phyloP scores from a whole-genome alignment of 2,888 invertebrate species.

The Nemotelus nigrinus region DNA sequence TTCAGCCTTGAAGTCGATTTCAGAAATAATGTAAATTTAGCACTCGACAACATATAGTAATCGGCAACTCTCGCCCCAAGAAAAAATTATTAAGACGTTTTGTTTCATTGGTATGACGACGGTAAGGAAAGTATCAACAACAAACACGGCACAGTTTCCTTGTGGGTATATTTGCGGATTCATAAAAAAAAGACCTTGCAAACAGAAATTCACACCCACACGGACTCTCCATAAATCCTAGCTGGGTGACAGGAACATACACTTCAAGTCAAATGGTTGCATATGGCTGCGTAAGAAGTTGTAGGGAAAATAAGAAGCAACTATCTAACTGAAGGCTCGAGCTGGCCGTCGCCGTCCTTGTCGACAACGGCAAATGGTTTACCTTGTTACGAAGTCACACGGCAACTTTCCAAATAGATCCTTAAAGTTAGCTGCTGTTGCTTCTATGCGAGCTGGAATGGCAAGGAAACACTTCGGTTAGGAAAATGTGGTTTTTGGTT shows the following conservation, averaged over 20 bases:
- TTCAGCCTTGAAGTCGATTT: too few species aligned
- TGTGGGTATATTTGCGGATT: conserved; percentile 46
- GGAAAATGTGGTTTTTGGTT: conserved; percentile 47
- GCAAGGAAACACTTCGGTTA: conserved; percentile 33
- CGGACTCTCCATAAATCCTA: conserved; percentile 46
- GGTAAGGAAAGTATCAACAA: conserved; percentile 36
- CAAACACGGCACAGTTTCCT: conserved; percentile 40
- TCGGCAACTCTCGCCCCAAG: too few species aligned
- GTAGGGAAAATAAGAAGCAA: conserved; percentile 13
- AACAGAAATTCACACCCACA: conserved; percentile 23
- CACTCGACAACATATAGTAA: too few species aligned
- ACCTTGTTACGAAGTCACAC: conserved; percentile 27
- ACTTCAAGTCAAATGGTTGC: conserved; percentile 32
- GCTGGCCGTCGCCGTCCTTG: background rate
- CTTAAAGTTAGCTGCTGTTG: conserved; percentile 32
- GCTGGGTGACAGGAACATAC: conserved; percentile 31
- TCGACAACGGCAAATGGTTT: background rate
- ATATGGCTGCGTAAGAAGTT: conserved; percentile 6
- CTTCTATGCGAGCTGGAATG: conserved; percentile 7
- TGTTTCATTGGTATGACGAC: background rate
- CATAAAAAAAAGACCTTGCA: conserved; percentile 45
- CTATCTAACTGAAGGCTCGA: background rate
- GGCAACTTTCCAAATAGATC: conserved; percentile 29
- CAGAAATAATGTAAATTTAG: too few species aligned
- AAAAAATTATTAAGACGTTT: too few species aligned